phyloP scores from a whole-genome alignment of 92 coral and sea anemone species.

The Umimayanthus kanabou region DNA sequence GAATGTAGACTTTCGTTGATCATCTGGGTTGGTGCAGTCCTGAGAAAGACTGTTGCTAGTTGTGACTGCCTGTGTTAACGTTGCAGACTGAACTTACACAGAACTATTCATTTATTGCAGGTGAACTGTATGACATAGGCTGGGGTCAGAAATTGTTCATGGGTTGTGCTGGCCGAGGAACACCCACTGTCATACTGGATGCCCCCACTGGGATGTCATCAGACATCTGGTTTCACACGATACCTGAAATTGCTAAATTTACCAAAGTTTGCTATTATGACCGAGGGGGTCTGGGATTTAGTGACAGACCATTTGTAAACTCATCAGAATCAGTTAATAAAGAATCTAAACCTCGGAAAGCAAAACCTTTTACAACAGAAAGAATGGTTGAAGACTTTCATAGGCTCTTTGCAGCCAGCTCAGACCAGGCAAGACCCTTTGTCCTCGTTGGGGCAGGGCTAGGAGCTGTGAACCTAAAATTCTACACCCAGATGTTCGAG shows the following conservation, averaged over 20 bases:
- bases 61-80: too few relatives aligned
- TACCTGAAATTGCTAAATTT: slow-evolving; percentile 71
- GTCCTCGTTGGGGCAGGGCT: slow-evolving; percentile 89
- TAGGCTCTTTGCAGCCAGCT: slow-evolving; percentile 68
- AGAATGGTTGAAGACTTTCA: slow-evolving; percentile 92
- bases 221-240: slow-evolving; percentile 79
- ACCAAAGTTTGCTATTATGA: slow-evolving; percentile 87
- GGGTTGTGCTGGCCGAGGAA: slow-evolving; percentile 86
- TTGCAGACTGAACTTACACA: too few relatives aligned
- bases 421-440: slow-evolving; percentile 71
- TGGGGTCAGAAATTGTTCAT: slow-evolving; percentile 86
- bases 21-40: too few relatives aligned
- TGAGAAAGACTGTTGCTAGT: too few relatives aligned
- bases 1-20: too few relatives aligned
- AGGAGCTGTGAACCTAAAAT: slow-evolving; percentile 88
- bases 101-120: slow-evolving; percentile 32
- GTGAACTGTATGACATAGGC: slow-evolving; percentile 80
- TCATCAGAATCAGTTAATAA: slow-evolving; percentile 46
- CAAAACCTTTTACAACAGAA: slow-evolving; percentile 81
- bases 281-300: slow-evolving; percentile 93
- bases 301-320: slow-evolving; percentile 75
- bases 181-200: slow-evolving; percentile 83
- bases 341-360: slow-evolving; percentile 48
- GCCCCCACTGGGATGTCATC: slow-evolving; percentile 90
- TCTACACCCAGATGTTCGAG: slow-evolving; percentile 86